Evolutionary conservation across 2,888 invertebrate species (phyloP).

Genomic region (Habrosyne pyritoides): DNA sequence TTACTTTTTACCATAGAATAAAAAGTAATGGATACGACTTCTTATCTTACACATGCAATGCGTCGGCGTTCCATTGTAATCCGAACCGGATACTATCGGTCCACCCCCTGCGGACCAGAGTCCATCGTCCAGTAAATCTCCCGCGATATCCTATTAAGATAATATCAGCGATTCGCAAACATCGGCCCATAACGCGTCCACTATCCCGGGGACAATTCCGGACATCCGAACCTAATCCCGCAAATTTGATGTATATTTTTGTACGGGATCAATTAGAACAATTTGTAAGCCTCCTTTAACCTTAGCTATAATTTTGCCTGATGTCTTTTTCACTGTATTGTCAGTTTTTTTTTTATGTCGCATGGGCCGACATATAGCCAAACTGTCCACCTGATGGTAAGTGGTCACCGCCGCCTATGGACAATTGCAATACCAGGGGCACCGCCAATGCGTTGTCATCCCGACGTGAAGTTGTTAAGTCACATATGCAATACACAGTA

Average conservation of each 20-base stretch:
- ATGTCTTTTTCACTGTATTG: too few species aligned
- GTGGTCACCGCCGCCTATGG: too few species aligned
- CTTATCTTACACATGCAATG: not conserved
- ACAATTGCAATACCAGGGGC: too few species aligned
- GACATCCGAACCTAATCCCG: conserved; percentile 14
- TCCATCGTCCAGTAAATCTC: conserved; percentile 56
- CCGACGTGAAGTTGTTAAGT: too few species aligned
- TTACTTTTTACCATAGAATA: not conserved
- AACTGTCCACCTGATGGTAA: too few species aligned
- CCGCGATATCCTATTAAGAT: conserved; percentile 70
- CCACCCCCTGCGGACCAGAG: not conserved
- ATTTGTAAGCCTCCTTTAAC: too few species aligned
- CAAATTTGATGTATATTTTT: conserved; percentile 63
- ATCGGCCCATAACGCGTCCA: conserved; percentile 47
- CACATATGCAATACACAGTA: too few species aligned
- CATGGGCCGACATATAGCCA: too few species aligned
- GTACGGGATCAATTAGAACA: conserved; percentile 53
- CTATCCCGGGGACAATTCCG: conserved; percentile 14
- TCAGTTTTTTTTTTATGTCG: too few species aligned
- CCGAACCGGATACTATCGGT: not conserved
- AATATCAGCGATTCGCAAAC: conserved; percentile 73
- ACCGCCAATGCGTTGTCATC: too few species aligned
- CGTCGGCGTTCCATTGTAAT: not conserved
- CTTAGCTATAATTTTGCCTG: too few species aligned
- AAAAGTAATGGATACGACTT: not conserved